These are phyloP conservation scores for Ceratothoa steindachneri DNA, from an alignment of 2,888 invertebrate genomes.

Conservation along the genomic window DNA sequence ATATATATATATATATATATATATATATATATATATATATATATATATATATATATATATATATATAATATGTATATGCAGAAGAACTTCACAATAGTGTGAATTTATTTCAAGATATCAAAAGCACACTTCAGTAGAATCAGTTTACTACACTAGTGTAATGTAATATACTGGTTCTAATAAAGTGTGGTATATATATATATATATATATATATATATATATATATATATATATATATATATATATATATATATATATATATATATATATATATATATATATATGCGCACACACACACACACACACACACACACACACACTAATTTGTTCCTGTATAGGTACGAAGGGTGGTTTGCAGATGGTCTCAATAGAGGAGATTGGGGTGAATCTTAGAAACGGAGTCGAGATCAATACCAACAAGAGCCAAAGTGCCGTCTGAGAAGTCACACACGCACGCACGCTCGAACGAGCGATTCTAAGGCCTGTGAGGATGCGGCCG, in stretches of 20 bases:
- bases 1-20: no score
- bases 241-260: not conserved
- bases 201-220: not conserved
- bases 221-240: not conserved
- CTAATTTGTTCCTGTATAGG: not conserved
- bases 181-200: not conserved
- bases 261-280: not conserved
- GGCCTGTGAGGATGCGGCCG: no score
- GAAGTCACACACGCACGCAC: not conserved
- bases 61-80: no score
- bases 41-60: no score
- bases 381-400: not conserved
- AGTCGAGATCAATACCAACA: not conserved
- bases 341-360: not conserved
- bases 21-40: no score
- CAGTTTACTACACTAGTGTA: no score
- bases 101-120: no score
- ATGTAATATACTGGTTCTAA: not conserved
- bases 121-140: no score
- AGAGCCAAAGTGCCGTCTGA: not conserved
- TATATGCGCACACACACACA: not conserved
- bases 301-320: not conserved
- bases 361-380: not conserved
- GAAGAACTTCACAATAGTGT: no score
- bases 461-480: not conserved